Evolutionary conservation across 2,888 invertebrate species (phyloP), one percentile per base, ranked within the genome.

Genomic region (Deilephila porcellus): DNA sequence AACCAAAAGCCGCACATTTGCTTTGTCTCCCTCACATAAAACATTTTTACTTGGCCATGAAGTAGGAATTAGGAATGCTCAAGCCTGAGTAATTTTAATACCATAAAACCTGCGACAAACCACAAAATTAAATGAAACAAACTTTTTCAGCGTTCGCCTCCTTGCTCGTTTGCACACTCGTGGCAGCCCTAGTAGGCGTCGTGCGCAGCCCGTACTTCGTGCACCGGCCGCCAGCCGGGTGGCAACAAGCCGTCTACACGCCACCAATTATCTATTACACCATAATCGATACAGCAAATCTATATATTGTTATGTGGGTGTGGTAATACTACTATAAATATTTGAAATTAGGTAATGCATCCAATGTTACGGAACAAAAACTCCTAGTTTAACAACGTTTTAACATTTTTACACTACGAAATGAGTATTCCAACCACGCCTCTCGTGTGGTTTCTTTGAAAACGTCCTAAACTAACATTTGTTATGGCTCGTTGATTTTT

Each of bases 171-270:
- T 11, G 29, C 29, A 60, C 29, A 17, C 32, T 32, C 2, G 60
- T 60, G 29, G 60, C 60, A 60, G 60, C 60, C 60, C 60, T 60
- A 29, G 60, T 0, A 8, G 2, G 25, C 60, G 8, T 11, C 45
- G 25, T 60, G 60, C 60, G 63, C 63, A 29, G 63, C 29, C 32
- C 20, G 52, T 17, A 7, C 56, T 29, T 4, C 53, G 70, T 7
- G 19, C 56, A 25, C 29, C 29, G 52, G 17, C 70, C 25, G 53
- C 52, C 7, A 32, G 77, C 81, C 82, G 86, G 86, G 75, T 90
- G 88, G 89, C 88, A 90, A 89, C 89, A 88, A 79, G 88, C 90
- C 79, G 90, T 88, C 87, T 88, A 84, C 84, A 80, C 80, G 80
- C 79, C 74, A 78, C 77, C 80, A 86, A 88, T 89, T 88, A 88